Conservation (phyloP, 2,888 invertebrate genomes). For the Phaonia tiefii region DNA sequence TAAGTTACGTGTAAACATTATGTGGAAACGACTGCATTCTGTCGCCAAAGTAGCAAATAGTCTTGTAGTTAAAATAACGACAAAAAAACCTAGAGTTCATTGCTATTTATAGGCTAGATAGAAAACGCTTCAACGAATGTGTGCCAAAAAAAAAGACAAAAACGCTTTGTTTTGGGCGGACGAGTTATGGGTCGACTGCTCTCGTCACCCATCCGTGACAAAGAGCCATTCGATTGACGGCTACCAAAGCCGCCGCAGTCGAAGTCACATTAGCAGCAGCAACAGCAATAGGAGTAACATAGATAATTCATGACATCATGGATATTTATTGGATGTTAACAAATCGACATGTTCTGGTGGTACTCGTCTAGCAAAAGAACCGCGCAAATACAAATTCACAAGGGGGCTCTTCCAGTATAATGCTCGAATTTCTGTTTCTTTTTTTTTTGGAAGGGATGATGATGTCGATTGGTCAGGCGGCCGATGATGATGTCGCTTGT, state of each 20-base stretch:
- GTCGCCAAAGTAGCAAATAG: too few relatives aligned
- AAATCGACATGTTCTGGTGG: constrained; percentile 41
- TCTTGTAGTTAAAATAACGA: too few relatives aligned
- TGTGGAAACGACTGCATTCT: too few relatives aligned
- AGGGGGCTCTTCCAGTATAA: background rate
- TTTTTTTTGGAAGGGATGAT: constrained; percentile 12
- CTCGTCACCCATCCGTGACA: constrained; percentile 33
- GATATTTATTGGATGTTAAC: constrained; percentile 53
- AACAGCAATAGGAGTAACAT: background rate
- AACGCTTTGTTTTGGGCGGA: constrained; percentile 17
- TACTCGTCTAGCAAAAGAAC: constrained; percentile 13
- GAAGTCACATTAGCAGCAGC: background rate
- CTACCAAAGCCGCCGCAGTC: background rate
- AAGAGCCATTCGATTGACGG: constrained; percentile 32
- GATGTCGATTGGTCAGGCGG: too few relatives aligned
- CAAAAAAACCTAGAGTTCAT: constrained; percentile 33
- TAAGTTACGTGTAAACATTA: too few relatives aligned
- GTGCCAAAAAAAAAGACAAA: background rate
- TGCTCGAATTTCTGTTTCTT: background rate
- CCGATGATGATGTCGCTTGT: too few relatives aligned
- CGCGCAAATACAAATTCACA: constrained; percentile 5
- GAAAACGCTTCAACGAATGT: constrained; percentile 24
- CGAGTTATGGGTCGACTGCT: constrained; percentile 16
- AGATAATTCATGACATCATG: constrained; percentile 35
- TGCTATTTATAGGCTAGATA: constrained; percentile 35